These are phyloP conservation scores for Ormyrus nitidulus DNA, from an alignment of 2,888 invertebrate species.

Conservation along the genomic window DNA sequence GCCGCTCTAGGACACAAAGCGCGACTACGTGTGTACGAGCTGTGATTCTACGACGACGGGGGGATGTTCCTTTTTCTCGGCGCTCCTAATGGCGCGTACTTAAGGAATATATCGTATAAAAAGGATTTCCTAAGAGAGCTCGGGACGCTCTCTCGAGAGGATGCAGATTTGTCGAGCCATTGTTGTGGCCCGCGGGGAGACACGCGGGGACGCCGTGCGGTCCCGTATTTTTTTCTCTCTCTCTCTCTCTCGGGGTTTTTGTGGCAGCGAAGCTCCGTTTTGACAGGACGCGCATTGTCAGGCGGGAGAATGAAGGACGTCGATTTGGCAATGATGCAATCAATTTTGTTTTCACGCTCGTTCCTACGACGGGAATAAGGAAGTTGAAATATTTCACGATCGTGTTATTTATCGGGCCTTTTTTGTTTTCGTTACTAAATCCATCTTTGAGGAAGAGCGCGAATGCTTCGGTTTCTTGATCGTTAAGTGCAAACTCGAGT, in stretches of 20 bases:
- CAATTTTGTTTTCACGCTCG: slow-evolving; percentile 8
- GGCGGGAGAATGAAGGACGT: not conserved
- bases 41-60: not conserved
- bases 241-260: not conserved
- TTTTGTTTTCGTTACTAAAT: too few relatives aligned
- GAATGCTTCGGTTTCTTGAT: too few relatives aligned
- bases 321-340: slow-evolving; percentile 13
- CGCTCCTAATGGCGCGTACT: slow-evolving; percentile 29
- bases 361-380: too few relatives aligned
- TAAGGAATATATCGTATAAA: slow-evolving; percentile 13
- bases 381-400: too few relatives aligned
- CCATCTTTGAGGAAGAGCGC: too few relatives aligned
- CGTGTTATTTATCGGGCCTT: too few relatives aligned
- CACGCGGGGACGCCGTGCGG: too few relatives aligned
- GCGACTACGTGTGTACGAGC: too few relatives aligned
- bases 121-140: slow-evolving; percentile 27
- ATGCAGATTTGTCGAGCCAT: slow-evolving; percentile 33
- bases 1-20: too few relatives aligned
- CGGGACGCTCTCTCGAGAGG: not conserved
- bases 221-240: not conserved
- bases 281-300: slow-evolving; percentile 11
- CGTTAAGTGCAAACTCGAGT: too few relatives aligned
- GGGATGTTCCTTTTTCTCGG: not conserved
- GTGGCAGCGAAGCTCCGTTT: not conserved
- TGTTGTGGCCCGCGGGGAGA: not conserved